Conservation (phyloP, 2,888 invertebrate species). For the Mystacides longicornis region DNA sequence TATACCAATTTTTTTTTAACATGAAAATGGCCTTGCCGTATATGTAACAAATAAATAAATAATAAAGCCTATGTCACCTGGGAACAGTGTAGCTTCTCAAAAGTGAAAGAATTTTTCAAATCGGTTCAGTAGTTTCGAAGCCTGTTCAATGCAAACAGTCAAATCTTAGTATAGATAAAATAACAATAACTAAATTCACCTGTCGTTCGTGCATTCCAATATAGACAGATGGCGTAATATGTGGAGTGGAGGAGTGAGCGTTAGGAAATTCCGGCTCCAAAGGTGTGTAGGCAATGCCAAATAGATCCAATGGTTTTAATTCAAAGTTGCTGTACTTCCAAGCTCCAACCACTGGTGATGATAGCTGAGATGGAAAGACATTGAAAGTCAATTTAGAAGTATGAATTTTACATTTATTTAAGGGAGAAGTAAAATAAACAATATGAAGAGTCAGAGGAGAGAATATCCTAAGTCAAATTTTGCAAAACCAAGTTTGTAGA, state of each 20-base stretch:
- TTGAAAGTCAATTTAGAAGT: background rate
- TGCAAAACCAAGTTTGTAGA: too few species aligned
- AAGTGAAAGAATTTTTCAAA: too few species aligned
- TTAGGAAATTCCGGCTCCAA: slow-evolving; percentile 33
- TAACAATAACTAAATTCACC: slow-evolving; percentile 36
- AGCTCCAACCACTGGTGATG: slow-evolving; percentile 77
- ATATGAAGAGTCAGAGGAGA: too few species aligned
- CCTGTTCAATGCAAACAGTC: background rate
- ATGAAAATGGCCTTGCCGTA: background rate
- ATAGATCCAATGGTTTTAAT: slow-evolving; percentile 64
- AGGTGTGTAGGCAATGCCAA: slow-evolving; percentile 49
- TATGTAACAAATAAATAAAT: too few species aligned
- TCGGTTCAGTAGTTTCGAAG: too few species aligned
- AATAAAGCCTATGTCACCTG: too few species aligned
- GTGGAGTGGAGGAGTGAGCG: slow-evolving; percentile 30
- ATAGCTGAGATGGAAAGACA: slow-evolving; percentile 49
- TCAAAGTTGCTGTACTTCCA: slow-evolving; percentile 71
- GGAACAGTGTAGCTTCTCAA: too few species aligned
- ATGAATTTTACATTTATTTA: too few species aligned
- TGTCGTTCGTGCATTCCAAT: slow-evolving; percentile 78
- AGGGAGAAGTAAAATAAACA: too few species aligned
- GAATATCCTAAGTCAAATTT: too few species aligned
- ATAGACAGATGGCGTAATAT: slow-evolving; percentile 62
- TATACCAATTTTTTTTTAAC: background rate
- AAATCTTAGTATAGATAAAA: background rate